phyloP scores from a whole-genome alignment of 2,888 invertebrate species.

The Phania funesta region DNA sequence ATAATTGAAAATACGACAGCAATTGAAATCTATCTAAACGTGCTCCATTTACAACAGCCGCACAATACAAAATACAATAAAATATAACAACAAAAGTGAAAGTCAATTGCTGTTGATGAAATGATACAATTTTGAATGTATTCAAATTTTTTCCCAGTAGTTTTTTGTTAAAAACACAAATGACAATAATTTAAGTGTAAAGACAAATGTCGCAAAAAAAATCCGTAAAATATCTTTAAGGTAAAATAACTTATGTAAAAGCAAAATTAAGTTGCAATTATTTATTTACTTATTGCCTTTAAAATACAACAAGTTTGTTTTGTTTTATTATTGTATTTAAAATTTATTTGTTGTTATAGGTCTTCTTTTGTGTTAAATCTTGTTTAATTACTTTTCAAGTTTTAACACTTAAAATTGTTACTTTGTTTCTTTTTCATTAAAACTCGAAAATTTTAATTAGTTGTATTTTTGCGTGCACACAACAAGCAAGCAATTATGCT shows the following conservation, averaged over 20 bases:
- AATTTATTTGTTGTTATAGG: background rate
- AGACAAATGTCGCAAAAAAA: slow-evolving; percentile 39
- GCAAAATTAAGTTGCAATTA: background rate
- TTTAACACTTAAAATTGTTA: background rate
- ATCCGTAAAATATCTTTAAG: slow-evolving; percentile 14
- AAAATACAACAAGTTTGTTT: background rate
- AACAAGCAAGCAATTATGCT: background rate
- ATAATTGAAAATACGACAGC: slow-evolving; percentile 58
- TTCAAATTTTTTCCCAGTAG: background rate
- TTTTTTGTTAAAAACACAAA: background rate
- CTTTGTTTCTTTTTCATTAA: background rate
- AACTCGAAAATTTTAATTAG: slow-evolving; percentile 34
- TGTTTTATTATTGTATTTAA: background rate
- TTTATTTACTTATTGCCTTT: background rate
- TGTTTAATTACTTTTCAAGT: background rate
- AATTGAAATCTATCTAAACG: slow-evolving; percentile 57
- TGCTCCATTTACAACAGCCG: slow-evolving; percentile 41
- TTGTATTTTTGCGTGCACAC: background rate
- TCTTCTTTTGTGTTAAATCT: background rate
- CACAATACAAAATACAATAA: background rate
- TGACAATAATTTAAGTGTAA: slow-evolving; percentile 41
- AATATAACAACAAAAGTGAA: slow-evolving; percentile 53
- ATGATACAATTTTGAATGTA: slow-evolving; percentile 44
- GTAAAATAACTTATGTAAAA: background rate
- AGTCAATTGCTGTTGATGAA: slow-evolving; percentile 53